Conservation (phyloP, 2,888 invertebrate genomes). For the Carcina quercana region DNA sequence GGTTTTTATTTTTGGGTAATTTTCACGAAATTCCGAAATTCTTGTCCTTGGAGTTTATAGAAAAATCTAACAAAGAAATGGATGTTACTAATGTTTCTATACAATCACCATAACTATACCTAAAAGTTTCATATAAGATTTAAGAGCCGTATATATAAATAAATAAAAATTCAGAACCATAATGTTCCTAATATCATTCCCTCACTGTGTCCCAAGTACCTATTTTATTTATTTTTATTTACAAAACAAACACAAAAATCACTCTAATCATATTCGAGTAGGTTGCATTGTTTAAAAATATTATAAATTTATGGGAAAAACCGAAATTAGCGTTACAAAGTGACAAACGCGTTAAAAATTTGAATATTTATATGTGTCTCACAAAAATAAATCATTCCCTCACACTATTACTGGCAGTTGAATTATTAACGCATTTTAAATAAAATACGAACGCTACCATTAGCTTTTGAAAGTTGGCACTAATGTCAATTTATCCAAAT, state of each 20-base stretch:
- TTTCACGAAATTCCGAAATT: too few species aligned
- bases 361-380: conserved; percentile 5
- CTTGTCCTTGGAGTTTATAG: conserved; percentile 8
- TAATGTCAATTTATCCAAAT: conserved; percentile 4
- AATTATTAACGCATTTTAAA: conserved; percentile 6
- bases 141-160: conserved; percentile 5
- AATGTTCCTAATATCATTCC: conserved; percentile 5
- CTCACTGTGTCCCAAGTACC: conserved; percentile 5
- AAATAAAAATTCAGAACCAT: conserved; percentile 4
- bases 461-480: conserved; percentile 5
- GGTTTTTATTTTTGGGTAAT: too few species aligned
- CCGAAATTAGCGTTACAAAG: conserved; percentile 4
- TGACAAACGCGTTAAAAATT: conserved; percentile 3
- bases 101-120: conserved; percentile 8
- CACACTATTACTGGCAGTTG: conserved; percentile 4
- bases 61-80: conserved; percentile 10
- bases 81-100: conserved; percentile 7
- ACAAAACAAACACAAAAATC: conserved; percentile 4
- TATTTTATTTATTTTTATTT: conserved; percentile 5
- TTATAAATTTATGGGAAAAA: conserved; percentile 6
- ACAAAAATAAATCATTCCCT: conserved; percentile 7
- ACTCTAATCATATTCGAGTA: conserved; percentile 4
- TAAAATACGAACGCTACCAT: conserved; percentile 3
- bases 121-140: conserved; percentile 7
- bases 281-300: conserved; percentile 4